phyloP scores from a whole-genome alignment of 2,888 invertebrate species.

The Cyaniris semiargus region DNA sequence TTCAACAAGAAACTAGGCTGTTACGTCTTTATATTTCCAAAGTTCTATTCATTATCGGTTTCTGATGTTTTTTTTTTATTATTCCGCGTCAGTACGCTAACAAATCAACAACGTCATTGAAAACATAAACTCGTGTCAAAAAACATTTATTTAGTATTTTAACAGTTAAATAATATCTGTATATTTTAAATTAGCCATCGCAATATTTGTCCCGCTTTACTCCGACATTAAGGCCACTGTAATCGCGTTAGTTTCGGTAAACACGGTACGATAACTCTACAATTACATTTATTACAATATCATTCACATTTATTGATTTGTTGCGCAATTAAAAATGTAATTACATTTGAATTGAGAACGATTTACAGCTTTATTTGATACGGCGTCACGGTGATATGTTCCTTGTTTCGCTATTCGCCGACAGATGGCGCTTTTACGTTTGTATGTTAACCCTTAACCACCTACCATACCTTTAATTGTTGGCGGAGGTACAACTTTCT shows the following conservation, averaged over 20 bases:
- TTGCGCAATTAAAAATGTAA: slow-evolving; percentile 8
- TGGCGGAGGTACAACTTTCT: not conserved
- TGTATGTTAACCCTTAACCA: no score
- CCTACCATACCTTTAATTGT: no score
- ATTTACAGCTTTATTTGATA: not conserved
- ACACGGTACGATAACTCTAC: not conserved
- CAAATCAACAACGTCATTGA: no score
- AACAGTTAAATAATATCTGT: not conserved
- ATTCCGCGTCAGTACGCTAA: no score
- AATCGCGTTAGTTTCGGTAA: slow-evolving; percentile 18
- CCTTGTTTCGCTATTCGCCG: not conserved
- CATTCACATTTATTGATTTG: slow-evolving; percentile 15
- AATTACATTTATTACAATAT: slow-evolving; percentile 13
- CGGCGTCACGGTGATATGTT: not conserved
- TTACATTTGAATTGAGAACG: not conserved
- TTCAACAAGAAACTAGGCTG: no score
- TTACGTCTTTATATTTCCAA: no score
- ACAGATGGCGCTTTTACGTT: slow-evolving; percentile 11
- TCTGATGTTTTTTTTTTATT: no score
- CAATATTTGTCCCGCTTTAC: slow-evolving; percentile 8
- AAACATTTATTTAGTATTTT: no score
- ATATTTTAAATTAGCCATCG: not conserved
- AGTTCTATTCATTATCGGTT: no score
- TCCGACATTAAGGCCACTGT: not conserved
- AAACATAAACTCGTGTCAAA: no score